Evolutionary conservation across 2,113 vertebrate genomes (phyloP), one percentile per base, ranked within the genome.

Genomic region (Spea bombifrons): DNA sequence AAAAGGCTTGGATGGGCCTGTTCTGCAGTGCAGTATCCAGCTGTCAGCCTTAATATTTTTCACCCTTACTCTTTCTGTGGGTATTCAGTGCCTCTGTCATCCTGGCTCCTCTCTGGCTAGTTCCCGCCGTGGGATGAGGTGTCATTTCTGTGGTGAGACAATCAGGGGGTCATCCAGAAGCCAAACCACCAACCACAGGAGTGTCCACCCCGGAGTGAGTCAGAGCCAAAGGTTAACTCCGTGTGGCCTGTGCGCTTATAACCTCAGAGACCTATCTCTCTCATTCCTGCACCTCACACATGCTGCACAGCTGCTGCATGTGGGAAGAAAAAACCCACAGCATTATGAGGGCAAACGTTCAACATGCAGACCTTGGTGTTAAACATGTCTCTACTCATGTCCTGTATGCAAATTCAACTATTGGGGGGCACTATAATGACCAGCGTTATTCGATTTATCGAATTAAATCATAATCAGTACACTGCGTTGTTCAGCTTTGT

Each of bases 71-170:
- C 63, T 74, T 80, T 80, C 78, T 74, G 78, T 80, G 71, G 71
- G 64, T 80, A 80, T 80, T 80, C 78, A 74, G 78, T 80, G 63
- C 71, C 78, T 80, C 78, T 80, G 78, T 80, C 78, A 80, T 80
- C 71, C 78, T 80, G 78, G 78, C 78, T 80, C 78, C 78, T 80
- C 78, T 80, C 78, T 80, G 78, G 78, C 78, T 80, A 80, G 78
- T 80, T 80, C 78, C 78, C 78, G 78, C 71, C 78, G 78, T 80
- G 81, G 68, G 81, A 82, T 82, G 76, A 82, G 82, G 82, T 83
- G 83, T 83, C 76, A 81, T 75, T 80, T 84, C 76, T 83, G 83
- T 80, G 83, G 83, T 72, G 80, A 84, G 83, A 84, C 83, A 77
- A 82, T 75, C 64, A 67, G 73, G 61, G 76, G 83, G 77, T 82